Conservation (phyloP, 2,797 vertebrate genomes). For the Esox lucius region DNA sequence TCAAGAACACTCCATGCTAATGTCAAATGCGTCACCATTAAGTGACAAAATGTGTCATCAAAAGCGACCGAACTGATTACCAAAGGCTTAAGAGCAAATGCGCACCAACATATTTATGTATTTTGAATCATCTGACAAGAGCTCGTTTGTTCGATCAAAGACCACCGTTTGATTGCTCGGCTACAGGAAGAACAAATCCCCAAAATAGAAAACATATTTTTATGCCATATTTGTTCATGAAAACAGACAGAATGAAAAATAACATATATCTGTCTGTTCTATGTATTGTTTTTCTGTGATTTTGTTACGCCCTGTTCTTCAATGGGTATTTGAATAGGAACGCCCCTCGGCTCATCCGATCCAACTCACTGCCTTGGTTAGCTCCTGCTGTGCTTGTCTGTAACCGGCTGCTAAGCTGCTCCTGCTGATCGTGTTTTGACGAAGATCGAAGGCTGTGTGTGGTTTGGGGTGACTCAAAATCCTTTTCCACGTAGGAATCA, state of each 20-base stretch:
- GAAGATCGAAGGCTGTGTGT: neutral
- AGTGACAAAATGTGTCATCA: constrained; percentile 3
- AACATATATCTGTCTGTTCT: neutral
- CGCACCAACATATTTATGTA: neutral
- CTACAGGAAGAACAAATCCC: neutral
- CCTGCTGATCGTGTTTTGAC: neutral
- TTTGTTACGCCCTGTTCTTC: neutral
- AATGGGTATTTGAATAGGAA: neutral
- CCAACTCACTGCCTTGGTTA: neutral
- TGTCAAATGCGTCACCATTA: constrained; percentile 51
- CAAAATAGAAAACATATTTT: neutral
- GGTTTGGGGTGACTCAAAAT: neutral
- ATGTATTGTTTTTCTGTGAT: neutral
- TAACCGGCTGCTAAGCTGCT: neutral
- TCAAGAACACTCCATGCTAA: constrained; percentile 48
- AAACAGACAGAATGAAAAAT: neutral
- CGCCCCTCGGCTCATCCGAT: neutral
- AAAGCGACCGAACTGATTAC: neutral
- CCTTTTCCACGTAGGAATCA: neutral
- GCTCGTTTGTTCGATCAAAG: neutral
- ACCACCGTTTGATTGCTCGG: neutral
- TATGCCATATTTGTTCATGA: neutral
- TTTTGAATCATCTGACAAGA: neutral
- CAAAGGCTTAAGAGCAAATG: neutral
- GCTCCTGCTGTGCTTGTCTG: neutral